Evolutionary conservation across 2,797 vertebrate genomes (phyloP), one percentile per base, ranked within the genome.

Genomic region (Semaprochilodus insignis): DNA sequence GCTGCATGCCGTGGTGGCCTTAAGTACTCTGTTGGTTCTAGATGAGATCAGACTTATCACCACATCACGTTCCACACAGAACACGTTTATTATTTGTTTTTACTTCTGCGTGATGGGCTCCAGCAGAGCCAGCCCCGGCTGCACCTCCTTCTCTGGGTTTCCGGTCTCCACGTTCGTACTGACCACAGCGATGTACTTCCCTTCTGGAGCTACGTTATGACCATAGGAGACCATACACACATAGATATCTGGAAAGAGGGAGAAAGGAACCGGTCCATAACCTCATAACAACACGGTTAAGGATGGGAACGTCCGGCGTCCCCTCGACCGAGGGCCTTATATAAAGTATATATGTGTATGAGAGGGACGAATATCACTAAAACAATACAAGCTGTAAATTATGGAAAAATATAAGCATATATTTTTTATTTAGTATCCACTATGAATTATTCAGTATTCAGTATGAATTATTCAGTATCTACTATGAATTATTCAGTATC

Each of bases 31-130:
- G 4, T 15, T 19, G 31, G 31, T 31, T 31, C 31, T 31, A 31
- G 31, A 31, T 31, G 3, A 31, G 31, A 31, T 31, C 31, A 31
- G 31, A 31, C 31, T 31, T 19, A 57, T 19, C 21, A 57, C 3
- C 19, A 57, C 6, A 40, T 40, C 8, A 8, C 40, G 1, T 23
- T 6, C 8, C 23, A 59, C 4, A 55, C 4, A 55, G 13, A 54
- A 54, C 3, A 54, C 6, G 59, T 25, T 40, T 21, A 69, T 69
- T 69, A 11, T 13, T 70, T 2, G 11, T 36, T 2, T 91, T 78
- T 72, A 95, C 95, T 95, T 95, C 63, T 95, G 90, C 82, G 88
- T 76, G 85, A 96, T 93, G 40, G 95, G 95, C 81, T 95, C 92
- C 0, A 96, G 91, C 17, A 95, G 92, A 10, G 93, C 92, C 83